A percentile compares a stretch with the other conserved stretches of the same genome.
phyloP scores from a whole-genome alignment of 92 coral and sea anemone species.

The Chrysogorgia sp. region DNA sequence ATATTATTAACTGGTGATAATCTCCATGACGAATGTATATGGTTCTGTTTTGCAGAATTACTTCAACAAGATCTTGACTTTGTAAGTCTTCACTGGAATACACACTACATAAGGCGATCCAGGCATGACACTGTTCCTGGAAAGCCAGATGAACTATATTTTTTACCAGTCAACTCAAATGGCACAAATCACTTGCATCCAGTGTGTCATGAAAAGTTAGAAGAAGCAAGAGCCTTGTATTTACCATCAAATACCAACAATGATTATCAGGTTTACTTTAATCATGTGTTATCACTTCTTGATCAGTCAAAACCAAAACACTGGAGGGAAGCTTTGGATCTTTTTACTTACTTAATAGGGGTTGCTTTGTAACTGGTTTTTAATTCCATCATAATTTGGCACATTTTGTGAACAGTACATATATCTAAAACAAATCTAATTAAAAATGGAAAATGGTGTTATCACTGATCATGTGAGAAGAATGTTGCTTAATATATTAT shows the following conservation, averaged over 20 bases:
- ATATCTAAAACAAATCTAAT: too few species aligned
- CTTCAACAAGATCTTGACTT: slow-evolving; percentile 56
- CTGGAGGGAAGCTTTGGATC: slow-evolving; percentile 48
- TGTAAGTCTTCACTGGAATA: slow-evolving; percentile 62
- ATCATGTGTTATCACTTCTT: slow-evolving; percentile 43
- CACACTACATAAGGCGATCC: slow-evolving; percentile 53
- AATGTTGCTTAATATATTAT: too few species aligned
- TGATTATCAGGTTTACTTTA: slow-evolving; percentile 45
- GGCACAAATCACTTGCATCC: not conserved
- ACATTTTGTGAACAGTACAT: too few species aligned
- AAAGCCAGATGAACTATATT: slow-evolving; percentile 52
- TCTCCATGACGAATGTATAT: slow-evolving; percentile 20
- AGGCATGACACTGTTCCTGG: slow-evolving; percentile 55
- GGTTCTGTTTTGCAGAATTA: slow-evolving; percentile 38
- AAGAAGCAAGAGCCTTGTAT: not conserved
- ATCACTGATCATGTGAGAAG: too few species aligned
- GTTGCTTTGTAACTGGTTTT: too few species aligned
- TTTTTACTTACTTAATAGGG: too few species aligned
- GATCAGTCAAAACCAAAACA: slow-evolving; percentile 31
- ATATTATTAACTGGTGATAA: slow-evolving; percentile 2
- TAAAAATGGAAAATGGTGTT: too few species aligned
- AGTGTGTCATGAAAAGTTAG: not conserved
- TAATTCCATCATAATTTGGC: too few species aligned
- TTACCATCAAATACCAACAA: slow-evolving; percentile 22
- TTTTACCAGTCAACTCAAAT: slow-evolving; percentile 43